Percentiles rank a stretch among this genome's conserved stretches.
Conservation (phyloP, 2,797 vertebrate species). For the Falco biarmicus region DNA sequence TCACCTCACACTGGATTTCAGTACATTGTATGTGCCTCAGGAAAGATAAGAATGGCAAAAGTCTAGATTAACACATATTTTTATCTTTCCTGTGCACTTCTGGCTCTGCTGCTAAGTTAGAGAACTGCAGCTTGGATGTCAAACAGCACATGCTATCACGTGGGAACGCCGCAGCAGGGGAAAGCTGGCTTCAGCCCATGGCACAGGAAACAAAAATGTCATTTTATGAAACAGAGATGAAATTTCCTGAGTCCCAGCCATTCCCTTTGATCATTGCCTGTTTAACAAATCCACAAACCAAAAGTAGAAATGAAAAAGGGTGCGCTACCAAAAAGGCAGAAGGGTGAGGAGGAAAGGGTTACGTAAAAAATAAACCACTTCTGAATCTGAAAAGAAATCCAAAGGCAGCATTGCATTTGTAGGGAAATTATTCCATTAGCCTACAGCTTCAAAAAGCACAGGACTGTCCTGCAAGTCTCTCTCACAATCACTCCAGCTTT, state of each 20-base stretch:
- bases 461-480: background rate
- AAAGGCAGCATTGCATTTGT: background rate
- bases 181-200: background rate
- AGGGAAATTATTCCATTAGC: background rate
- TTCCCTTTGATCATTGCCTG: background rate
- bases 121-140: background rate
- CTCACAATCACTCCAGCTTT: background rate
- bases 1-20: background rate
- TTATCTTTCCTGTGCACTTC: background rate
- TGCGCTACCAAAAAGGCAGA: background rate
- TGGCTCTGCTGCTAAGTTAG: background rate
- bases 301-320: background rate
- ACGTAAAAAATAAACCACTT: background rate
- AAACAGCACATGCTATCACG: background rate
- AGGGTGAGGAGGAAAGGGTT: background rate
- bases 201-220: background rate
- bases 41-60: background rate
- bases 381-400: background rate
- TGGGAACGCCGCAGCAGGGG: background rate
- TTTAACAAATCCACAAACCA: background rate
- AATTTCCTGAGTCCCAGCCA: constrained; percentile 2
- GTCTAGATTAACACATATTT: background rate
- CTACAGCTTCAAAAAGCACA: background rate
- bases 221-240: background rate
- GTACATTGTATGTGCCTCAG: background rate